phyloP scores from a whole-genome alignment of 2,888 invertebrate species.

The Apotomis capreana region DNA sequence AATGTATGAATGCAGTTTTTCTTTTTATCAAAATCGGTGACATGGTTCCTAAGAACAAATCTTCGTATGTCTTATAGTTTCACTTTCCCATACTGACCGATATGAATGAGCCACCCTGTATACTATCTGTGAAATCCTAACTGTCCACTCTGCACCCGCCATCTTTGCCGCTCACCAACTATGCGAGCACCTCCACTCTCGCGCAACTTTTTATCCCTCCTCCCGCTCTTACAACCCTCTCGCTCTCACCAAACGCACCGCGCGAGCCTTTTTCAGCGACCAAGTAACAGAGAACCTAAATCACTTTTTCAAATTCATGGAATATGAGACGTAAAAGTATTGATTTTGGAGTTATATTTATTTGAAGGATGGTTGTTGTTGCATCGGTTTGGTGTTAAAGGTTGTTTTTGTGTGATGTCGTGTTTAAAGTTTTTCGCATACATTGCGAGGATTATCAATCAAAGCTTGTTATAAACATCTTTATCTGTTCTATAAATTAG shows the following conservation, averaged over 20 bases:
- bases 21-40: too few species aligned
- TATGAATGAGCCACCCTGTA: too few species aligned
- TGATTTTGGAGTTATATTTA: too few species aligned
- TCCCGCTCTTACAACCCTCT: constrained; percentile 55
- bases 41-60: too few species aligned
- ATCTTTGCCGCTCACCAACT: constrained; percentile 64
- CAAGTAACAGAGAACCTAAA: not conserved
- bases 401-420: constrained; percentile 21
- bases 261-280: constrained; percentile 55
- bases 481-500: constrained; percentile 2
- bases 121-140: too few species aligned
- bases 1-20: too few species aligned
- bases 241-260: constrained; percentile 70
- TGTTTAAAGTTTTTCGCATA: constrained; percentile 34
- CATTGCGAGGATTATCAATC: constrained; percentile 34
- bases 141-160: constrained; percentile 41
- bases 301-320: not conserved
- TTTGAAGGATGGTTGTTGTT: not conserved
- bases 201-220: constrained; percentile 65
- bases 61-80: too few species aligned
- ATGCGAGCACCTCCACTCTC: constrained; percentile 67
- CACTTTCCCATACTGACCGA: too few species aligned
- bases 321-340: not conserved
- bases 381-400: not conserved
- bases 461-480: constrained; percentile 28